Conservation (phyloP, 2,888 invertebrate species). For the Caenorhabditis wallacei region DNA sequence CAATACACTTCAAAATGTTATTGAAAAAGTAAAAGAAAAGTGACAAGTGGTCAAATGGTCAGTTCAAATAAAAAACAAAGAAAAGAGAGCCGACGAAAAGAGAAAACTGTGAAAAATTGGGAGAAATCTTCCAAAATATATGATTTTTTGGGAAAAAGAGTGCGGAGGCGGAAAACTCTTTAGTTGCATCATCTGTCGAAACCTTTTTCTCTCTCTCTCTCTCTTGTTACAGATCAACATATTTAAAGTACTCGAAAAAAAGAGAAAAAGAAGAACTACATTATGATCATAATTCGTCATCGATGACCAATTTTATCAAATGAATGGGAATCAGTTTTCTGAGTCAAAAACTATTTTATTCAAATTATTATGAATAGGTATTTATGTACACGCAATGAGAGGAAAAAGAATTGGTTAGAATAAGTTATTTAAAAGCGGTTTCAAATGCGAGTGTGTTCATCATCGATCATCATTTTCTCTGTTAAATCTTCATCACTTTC, state of each 20-base stretch:
- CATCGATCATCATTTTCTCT: conserved; percentile 38
- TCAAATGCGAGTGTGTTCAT: conserved; percentile 55
- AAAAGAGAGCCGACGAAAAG: not conserved
- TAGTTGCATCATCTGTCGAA: conserved; percentile 56
- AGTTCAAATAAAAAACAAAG: not conserved
- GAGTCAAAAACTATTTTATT: not conserved
- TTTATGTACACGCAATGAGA: conserved; percentile 10
- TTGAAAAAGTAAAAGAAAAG: not conserved
- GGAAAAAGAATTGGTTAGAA: conserved; percentile 31
- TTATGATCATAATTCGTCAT: not conserved
- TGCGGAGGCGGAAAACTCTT: conserved; percentile 3
- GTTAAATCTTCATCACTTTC: conserved; percentile 43
- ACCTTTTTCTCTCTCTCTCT: not conserved
- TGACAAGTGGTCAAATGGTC: not conserved
- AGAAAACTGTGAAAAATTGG: not conserved
- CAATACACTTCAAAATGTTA: not conserved
- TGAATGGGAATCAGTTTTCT: no score
- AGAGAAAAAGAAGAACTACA: not conserved
- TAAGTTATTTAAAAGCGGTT: conserved; percentile 30
- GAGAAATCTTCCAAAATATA: not conserved
- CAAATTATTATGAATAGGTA: not conserved
- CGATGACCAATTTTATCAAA: not conserved
- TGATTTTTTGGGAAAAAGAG: not conserved
- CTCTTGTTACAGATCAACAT: conserved; percentile 19
- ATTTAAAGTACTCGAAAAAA: not conserved